Conservation (phyloP, 1,140 invertebrate species). For the Cataglyphis hispanica region DNA sequence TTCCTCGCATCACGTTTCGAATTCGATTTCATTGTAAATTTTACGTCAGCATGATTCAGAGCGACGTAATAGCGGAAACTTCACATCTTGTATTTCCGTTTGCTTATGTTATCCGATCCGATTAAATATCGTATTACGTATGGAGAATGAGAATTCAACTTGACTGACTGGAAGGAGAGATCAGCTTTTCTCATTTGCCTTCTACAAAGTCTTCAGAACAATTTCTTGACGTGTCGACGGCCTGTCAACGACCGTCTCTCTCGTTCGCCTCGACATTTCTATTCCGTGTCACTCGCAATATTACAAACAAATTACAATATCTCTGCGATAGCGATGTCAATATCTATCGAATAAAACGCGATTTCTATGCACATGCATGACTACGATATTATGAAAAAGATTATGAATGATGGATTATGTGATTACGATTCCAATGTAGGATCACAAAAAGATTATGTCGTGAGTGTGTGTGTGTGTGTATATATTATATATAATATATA, state of each 20-base stretch:
- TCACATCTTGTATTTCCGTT: conserved; percentile 12
- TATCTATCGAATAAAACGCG: not conserved
- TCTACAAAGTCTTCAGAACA: conserved; percentile 8
- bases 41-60: not conserved
- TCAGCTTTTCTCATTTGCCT: conserved; percentile 38
- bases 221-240: conserved; percentile 40
- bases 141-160: conserved; percentile 21
- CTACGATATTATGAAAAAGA: not conserved
- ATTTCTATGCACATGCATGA: conserved; percentile 32
- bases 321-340: not conserved
- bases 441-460: not conserved
- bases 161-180: conserved; percentile 3
- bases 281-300: conserved; percentile 37
- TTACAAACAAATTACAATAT: conserved; percentile 39
- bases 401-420: not conserved
- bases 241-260: conserved; percentile 37
- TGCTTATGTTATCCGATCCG: not conserved
- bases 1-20: not conserved
- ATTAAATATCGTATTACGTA: conserved; percentile 19
- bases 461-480: not conserved
- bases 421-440: not conserved
- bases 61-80: not conserved
- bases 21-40: conserved; percentile 20
- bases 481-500: not conserved
- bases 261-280: conserved; percentile 36